These are phyloP conservation scores for Mythimna impura DNA, from an alignment of 2,888 invertebrate species.

Conservation along the genomic window DNA sequence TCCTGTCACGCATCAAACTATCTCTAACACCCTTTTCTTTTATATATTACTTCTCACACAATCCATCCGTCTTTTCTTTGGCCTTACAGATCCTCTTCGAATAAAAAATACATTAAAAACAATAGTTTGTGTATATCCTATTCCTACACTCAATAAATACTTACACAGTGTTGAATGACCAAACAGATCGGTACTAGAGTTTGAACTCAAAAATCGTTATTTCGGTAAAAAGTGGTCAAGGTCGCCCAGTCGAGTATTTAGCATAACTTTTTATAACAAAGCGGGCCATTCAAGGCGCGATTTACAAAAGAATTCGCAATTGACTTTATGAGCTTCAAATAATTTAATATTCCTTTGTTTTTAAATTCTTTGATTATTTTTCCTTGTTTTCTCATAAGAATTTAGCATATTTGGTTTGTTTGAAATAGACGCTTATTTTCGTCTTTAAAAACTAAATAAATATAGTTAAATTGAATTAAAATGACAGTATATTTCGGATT, in stretches of 20 bases:
- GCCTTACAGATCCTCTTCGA: neutral
- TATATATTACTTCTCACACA: no score
- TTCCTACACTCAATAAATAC: neutral
- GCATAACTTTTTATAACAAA: constrained; percentile 50
- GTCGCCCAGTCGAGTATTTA: constrained; percentile 42
- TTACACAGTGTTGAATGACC: neutral
- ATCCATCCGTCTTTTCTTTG: no score
- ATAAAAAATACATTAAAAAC: neutral
- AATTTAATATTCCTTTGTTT: neutral
- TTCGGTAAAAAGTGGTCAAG: constrained; percentile 69
- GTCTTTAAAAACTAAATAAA: no score
- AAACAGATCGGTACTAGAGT: constrained; percentile 20
- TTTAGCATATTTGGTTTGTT: neutral
- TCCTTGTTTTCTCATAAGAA: neutral
- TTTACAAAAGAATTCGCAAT: neutral
- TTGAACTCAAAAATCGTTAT: constrained; percentile 67
- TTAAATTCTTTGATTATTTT: neutral
- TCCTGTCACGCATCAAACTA: no score
- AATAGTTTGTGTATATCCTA: neutral
- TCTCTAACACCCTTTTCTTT: no score
- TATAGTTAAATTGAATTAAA: no score
- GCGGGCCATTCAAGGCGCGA: constrained; percentile 22
- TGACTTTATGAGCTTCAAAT: neutral
- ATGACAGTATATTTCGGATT: no score
- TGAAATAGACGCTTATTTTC: neutral